A percentile compares a stretch with the other conserved stretches of the same genome.
These are phyloP conservation scores for Lochmaea capreae DNA, from an alignment of 2,888 invertebrate genomes.

Conservation along the genomic window DNA sequence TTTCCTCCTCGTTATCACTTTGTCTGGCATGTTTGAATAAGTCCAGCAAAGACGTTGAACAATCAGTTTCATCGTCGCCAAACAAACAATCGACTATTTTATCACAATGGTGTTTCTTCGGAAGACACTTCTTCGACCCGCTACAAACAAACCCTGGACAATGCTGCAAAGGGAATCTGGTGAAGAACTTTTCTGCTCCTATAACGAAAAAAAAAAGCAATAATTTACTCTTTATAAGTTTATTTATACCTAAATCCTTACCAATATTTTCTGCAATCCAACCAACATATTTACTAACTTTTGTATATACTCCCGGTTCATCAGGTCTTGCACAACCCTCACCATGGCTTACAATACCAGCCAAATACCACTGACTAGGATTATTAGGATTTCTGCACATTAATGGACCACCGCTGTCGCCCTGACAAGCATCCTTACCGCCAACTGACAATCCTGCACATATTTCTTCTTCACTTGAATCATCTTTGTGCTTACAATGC, in stretches of 20 bases:
- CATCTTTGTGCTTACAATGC: constrained; percentile 74
- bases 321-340: constrained; percentile 84
- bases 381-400: constrained; percentile 79
- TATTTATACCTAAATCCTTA: constrained; percentile 60
- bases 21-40: constrained; percentile 45
- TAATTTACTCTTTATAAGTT: not conserved
- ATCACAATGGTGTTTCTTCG: constrained; percentile 76
- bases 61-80: constrained; percentile 84
- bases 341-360: constrained; percentile 88
- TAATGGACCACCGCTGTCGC: constrained; percentile 87
- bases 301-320: constrained; percentile 86
- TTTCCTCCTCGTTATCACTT: constrained; percentile 4
- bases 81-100: constrained; percentile 80
- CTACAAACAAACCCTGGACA: constrained; percentile 83
- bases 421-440: constrained; percentile 87
- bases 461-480: constrained; percentile 75
- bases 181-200: constrained; percentile 68
- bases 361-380: constrained; percentile 80
- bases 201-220: constrained; percentile 46
- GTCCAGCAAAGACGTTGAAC: constrained; percentile 59
- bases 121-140: constrained; percentile 75
- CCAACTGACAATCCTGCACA: constrained; percentile 81
- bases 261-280: constrained; percentile 78
- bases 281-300: constrained; percentile 78
- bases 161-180: constrained; percentile 68